Conservation (phyloP, 2,113 vertebrate species). For the Atherinomorus stipes region DNA sequence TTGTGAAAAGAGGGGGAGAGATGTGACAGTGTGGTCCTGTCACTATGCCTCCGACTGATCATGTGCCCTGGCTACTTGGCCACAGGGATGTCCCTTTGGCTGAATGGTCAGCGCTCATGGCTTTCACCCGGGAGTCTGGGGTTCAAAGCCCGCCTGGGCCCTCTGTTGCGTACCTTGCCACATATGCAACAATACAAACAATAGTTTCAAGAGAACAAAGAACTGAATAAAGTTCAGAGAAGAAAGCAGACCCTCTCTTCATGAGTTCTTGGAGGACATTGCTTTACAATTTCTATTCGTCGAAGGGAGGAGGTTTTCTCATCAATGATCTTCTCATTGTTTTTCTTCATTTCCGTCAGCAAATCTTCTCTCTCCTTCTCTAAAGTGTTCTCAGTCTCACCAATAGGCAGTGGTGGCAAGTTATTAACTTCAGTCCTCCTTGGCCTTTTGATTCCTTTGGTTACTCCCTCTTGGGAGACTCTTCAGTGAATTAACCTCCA, state of each 20-base stretch:
- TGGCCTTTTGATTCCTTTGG: slow-evolving; percentile 17
- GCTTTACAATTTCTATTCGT: not conserved
- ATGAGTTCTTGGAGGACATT: not conserved
- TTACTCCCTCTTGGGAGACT: not conserved
- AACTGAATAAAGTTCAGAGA: slow-evolving; percentile 20
- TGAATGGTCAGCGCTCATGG: too few relatives aligned
- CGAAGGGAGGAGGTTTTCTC: slow-evolving; percentile 9
- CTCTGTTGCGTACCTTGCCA: too few relatives aligned
- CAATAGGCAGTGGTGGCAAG: slow-evolving; percentile 27
- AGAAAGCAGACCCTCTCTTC: slow-evolving; percentile 16
- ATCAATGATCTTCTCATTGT: not conserved
- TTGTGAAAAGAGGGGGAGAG: too few relatives aligned
- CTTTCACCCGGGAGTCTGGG: too few relatives aligned
- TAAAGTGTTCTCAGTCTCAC: slow-evolving; percentile 9
- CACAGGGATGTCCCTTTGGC: too few relatives aligned
- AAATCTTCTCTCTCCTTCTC: slow-evolving; percentile 10
- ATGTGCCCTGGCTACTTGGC: too few relatives aligned
- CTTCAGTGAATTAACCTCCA: slow-evolving; percentile 22
- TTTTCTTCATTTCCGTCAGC: slow-evolving; percentile 11
- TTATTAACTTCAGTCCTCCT: slow-evolving; percentile 27
- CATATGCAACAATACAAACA: too few relatives aligned
- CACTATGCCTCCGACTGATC: too few relatives aligned
- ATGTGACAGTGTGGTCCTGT: too few relatives aligned
- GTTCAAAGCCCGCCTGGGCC: too few relatives aligned
- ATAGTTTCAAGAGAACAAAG: too few relatives aligned